phyloP scores from a whole-genome alignment of 1,140 invertebrate genomes.

The Atopsyche davidsoni region DNA sequence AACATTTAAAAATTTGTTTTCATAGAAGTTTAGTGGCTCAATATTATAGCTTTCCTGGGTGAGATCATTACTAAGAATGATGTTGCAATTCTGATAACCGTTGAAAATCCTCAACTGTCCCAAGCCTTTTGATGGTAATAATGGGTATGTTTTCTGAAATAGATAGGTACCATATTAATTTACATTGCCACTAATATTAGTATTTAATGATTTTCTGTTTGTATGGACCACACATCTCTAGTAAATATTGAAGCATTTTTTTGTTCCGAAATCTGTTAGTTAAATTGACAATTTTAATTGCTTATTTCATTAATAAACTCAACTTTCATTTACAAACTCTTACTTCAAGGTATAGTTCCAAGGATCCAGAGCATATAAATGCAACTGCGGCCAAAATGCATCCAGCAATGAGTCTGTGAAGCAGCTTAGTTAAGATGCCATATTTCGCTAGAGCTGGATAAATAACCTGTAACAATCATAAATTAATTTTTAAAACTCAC shows the following conservation, averaged over 20 bases:
- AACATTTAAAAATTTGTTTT: conserved; percentile 30
- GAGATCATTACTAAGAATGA: conserved; percentile 15
- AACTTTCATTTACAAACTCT: conserved; percentile 5
- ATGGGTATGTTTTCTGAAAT: conserved; percentile 56
- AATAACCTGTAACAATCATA: conserved; percentile 41
- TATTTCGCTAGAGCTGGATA: conserved; percentile 56
- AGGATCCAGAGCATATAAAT: conserved; percentile 66
- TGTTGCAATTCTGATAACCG: conserved; percentile 20
- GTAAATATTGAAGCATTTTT: neutral
- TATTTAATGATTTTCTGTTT: conserved; percentile 24
- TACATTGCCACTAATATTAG: neutral
- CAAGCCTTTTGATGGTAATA: conserved; percentile 48
- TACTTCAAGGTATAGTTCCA: conserved; percentile 64
- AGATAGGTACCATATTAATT: conserved; percentile 13
- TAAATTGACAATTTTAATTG: neutral
- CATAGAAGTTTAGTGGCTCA: conserved; percentile 32
- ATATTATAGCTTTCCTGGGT: conserved; percentile 24
- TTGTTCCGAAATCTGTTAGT: neutral
- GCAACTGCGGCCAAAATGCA: conserved; percentile 65
- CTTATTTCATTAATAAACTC: neutral
- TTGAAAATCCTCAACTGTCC: conserved; percentile 62
- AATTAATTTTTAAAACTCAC: no score
- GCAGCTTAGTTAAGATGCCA: conserved; percentile 47
- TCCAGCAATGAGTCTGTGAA: conserved; percentile 71
- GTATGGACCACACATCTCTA: no score